phyloP scores from a whole-genome alignment of 2,113 vertebrate species.

The Ophiodon elongatus region DNA sequence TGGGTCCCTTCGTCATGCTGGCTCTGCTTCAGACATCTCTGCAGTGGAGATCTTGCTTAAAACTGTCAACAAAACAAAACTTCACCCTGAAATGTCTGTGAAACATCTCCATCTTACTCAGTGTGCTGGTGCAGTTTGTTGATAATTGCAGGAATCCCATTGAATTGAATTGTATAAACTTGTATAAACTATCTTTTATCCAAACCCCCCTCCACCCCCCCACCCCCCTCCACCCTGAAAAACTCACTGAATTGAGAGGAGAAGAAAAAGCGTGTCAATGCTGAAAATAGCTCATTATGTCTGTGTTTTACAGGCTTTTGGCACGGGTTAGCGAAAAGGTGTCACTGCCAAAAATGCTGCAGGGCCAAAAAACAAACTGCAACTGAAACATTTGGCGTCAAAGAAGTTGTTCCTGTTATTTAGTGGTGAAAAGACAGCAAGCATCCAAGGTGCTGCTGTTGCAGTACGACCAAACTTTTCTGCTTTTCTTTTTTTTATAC shows the following conservation, averaged over 20 bases:
- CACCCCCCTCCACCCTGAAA: too few relatives aligned
- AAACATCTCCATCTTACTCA: neutral
- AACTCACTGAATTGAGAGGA: conserved; percentile 16
- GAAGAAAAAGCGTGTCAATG: neutral
- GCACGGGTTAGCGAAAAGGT: conserved; percentile 54
- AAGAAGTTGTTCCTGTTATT: conserved; percentile 54
- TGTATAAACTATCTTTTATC: conserved; percentile 5
- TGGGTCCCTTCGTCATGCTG: neutral
- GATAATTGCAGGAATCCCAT: neutral
- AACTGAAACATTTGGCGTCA: conserved; percentile 62
- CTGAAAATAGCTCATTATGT: conserved; percentile 61
- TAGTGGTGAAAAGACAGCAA: conserved; percentile 1
- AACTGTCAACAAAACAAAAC: neutral
- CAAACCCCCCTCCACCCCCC: too few relatives aligned
- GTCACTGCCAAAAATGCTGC: conserved; percentile 53
- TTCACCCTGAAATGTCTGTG: neutral
- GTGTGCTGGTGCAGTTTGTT: neutral
- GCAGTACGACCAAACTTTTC: conserved; percentile 1
- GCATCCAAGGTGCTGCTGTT: neutral
- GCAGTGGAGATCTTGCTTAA: neutral
- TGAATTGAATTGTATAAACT: conserved; percentile 16
- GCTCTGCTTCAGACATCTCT: neutral
- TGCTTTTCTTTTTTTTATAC: neutral
- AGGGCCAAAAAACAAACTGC: conserved; percentile 50
- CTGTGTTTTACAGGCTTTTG: conserved; percentile 58